phyloP scores from a whole-genome alignment of 2,113 vertebrate species.

The Bubo bubo region DNA sequence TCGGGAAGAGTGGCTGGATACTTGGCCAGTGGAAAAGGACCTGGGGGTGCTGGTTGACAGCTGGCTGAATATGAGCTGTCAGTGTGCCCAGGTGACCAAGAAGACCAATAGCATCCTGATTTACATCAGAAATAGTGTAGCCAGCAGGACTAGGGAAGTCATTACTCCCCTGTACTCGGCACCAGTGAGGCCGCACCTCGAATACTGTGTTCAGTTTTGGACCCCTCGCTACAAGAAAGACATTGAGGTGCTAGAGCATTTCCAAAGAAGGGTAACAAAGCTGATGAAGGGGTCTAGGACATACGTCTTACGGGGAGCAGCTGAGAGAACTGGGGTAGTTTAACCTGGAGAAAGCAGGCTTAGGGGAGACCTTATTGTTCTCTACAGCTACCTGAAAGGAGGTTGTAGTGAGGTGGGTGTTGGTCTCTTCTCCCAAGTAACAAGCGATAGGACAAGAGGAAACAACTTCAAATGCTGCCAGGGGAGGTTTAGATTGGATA shows the following conservation, averaged over 20 bases:
- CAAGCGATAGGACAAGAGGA: background rate
- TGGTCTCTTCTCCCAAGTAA: background rate
- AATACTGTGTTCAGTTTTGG: too few relatives aligned
- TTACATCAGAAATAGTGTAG: background rate
- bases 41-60: too few relatives aligned
- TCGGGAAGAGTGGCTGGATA: too few relatives aligned
- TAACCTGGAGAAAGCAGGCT: background rate
- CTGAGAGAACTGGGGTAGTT: background rate
- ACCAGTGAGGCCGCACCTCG: too few relatives aligned
- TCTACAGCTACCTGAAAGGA: background rate
- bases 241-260: background rate
- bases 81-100: background rate
- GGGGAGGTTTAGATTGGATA: background rate
- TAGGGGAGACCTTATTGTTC: background rate
- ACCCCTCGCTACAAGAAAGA: background rate
- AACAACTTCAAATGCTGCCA: background rate
- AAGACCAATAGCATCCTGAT: background rate
- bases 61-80: background rate
- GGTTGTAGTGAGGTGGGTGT: background rate
- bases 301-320: background rate
- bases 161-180: too few relatives aligned
- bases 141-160: background rate
- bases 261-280: background rate
- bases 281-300: background rate
- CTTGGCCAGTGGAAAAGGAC: too few relatives aligned